A percentile compares a stretch with the other conserved stretches of the same genome.
Conservation (phyloP, 2,888 invertebrate genomes). For the Cyclophora punctaria region DNA sequence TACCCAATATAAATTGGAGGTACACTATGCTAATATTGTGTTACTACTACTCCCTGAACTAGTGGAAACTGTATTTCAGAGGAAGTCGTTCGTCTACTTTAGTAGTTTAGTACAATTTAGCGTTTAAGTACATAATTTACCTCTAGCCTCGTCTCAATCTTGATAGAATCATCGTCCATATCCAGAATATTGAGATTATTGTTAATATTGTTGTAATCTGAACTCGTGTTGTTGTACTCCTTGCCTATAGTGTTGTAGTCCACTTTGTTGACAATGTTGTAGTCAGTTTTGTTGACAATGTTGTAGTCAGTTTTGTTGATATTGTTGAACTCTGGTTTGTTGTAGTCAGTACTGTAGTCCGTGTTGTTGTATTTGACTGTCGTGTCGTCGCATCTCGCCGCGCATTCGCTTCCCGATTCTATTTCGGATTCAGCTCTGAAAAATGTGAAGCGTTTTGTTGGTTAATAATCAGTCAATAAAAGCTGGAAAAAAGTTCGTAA, state of each 20-base stretch:
- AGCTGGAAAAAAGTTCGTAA: too few species aligned
- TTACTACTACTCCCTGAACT: too few species aligned
- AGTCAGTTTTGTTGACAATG: too few species aligned
- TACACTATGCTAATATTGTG: too few species aligned
- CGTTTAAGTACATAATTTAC: conserved; percentile 22
- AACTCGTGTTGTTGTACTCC: conserved; percentile 17
- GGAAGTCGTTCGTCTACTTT: too few species aligned
- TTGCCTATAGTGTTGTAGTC: too few species aligned
- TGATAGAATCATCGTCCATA: conserved; percentile 67
- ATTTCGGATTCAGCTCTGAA: conserved; percentile 18
- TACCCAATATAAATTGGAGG: too few species aligned
- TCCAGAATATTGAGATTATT: conserved; percentile 65
- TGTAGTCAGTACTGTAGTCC: not conserved
- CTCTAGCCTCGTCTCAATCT: conserved; percentile 58
- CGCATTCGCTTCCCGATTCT: conserved; percentile 23
- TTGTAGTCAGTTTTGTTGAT: too few species aligned
- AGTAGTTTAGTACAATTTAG: too few species aligned
- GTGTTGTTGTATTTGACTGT: not conserved
- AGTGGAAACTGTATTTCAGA: too few species aligned
- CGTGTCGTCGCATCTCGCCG: conserved; percentile 12
- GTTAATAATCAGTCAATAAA: not conserved
- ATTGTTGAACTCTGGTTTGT: too few species aligned
- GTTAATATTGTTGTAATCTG: conserved; percentile 54
- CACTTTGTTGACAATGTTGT: too few species aligned
- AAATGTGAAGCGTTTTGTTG: not conserved